These are phyloP conservation scores for Brevimyrus niger DNA, from an alignment of 2,113 vertebrate genomes.

Conservation along the genomic window DNA sequence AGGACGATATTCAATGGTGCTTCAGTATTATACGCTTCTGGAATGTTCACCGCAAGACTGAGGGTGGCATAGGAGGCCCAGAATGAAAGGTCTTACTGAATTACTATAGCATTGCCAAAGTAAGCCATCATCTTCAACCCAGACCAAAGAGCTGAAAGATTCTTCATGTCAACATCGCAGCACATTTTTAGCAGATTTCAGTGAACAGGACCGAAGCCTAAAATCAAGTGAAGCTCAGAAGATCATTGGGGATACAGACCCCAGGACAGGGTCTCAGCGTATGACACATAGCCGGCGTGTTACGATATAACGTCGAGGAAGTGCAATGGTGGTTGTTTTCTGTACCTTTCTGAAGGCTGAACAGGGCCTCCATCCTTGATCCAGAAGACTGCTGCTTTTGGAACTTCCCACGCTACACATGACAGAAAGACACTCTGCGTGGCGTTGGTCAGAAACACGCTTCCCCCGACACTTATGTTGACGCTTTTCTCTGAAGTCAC, in stretches of 20 bases:
- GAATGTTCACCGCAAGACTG: conserved; percentile 8
- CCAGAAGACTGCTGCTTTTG: conserved; percentile 65
- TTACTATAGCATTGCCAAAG: neutral
- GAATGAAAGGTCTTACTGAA: neutral
- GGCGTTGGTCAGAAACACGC: conserved; percentile 63
- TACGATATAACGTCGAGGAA: neutral
- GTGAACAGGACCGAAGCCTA: neutral
- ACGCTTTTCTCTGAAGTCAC: conserved; percentile 68
- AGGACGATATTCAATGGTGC: conserved; percentile 32
- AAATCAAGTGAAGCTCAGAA: neutral
- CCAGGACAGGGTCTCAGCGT: neutral
- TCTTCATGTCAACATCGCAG: neutral
- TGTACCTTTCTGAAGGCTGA: conserved; percentile 62
- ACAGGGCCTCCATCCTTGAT: conserved; percentile 70
- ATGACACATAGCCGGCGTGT: neutral
- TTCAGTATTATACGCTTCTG: neutral
- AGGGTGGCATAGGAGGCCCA: neutral
- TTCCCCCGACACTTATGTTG: conserved; percentile 61
- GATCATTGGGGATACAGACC: neutral
- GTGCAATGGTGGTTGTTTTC: neutral
- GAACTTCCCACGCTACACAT: conserved; percentile 54
- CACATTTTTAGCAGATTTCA: neutral
- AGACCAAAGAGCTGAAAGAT: neutral
- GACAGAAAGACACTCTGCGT: conserved; percentile 61
- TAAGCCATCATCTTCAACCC: neutral